These are phyloP conservation scores for Macrosteles quadrilineatus DNA, from an alignment of 1,140 invertebrate species.

Conservation along the genomic window DNA sequence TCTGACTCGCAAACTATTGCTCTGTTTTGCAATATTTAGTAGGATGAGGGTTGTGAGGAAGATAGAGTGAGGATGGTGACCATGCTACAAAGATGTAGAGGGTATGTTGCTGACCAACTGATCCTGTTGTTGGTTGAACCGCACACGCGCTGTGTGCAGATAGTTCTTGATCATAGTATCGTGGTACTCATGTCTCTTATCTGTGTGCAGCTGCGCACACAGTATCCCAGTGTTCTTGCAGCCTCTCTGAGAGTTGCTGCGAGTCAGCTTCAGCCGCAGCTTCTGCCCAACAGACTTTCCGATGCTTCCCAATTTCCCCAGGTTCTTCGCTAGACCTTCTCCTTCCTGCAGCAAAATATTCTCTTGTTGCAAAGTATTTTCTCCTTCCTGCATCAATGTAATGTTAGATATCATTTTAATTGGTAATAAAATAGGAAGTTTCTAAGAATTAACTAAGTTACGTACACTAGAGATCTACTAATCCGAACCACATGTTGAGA, in stretches of 20 bases:
- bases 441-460: too few relatives aligned
- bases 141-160: constrained; percentile 70
- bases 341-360: constrained; percentile 12
- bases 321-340: constrained; percentile 38
- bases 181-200: constrained; percentile 70
- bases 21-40: too few relatives aligned
- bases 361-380: too few relatives aligned
- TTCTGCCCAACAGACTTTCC: constrained; percentile 79
- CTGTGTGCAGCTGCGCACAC: constrained; percentile 66
- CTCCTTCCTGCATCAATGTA: too few relatives aligned
- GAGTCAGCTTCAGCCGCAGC: constrained; percentile 66
- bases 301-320: constrained; percentile 59
- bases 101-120: constrained; percentile 6
- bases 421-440: too few relatives aligned
- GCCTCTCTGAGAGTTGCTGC: constrained; percentile 47
- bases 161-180: constrained; percentile 87
- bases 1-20: too few relatives aligned
- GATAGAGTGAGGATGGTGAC: too few relatives aligned
- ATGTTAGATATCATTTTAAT: too few relatives aligned
- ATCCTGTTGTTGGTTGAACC: constrained; percentile 57
- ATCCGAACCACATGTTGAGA: too few relatives aligned
- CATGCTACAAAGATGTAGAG: too few relatives aligned
- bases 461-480: too few relatives aligned
- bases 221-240: constrained; percentile 53
- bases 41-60: too few relatives aligned